Conservation (phyloP, 2,888 invertebrate species). For the Leucozona laternaria region DNA sequence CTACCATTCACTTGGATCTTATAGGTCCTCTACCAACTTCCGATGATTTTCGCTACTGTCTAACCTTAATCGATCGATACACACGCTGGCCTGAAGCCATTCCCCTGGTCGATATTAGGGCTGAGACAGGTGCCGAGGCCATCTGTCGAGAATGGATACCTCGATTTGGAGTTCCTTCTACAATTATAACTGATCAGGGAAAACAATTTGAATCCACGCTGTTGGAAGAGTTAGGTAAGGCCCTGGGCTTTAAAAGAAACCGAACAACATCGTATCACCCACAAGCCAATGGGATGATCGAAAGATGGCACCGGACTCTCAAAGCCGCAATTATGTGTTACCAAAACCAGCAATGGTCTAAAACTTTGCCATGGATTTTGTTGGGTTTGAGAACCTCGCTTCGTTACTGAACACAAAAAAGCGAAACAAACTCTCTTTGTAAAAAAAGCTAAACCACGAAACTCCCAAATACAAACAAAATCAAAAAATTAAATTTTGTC, state of each 20-base stretch:
- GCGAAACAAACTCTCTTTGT: too few relatives aligned
- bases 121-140: neutral
- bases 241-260: neutral
- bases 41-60: neutral
- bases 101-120: neutral
- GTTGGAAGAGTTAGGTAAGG: neutral
- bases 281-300: conserved; percentile 16
- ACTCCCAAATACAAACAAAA: too few relatives aligned
- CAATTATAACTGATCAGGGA: neutral
- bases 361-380: too few relatives aligned
- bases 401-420: too few relatives aligned
- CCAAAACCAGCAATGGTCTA: neutral
- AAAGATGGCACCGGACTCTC: conserved; percentile 75
- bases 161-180: too few relatives aligned
- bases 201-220: conserved; percentile 25
- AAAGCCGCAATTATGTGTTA: conserved; percentile 68
- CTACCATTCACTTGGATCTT: conserved; percentile 70
- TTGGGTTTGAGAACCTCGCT: neutral
- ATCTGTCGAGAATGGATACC: conserved; percentile 5
- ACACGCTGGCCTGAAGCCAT: conserved; percentile 27
- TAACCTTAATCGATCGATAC: conserved; percentile 17
- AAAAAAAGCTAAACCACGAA: too few relatives aligned
- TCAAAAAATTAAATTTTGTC: too few relatives aligned
- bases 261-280: conserved; percentile 26
- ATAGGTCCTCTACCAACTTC: neutral